Base-by-base conservation (phyloP, 2,113 vertebrate species). In the Aix galericulata region DNA sequence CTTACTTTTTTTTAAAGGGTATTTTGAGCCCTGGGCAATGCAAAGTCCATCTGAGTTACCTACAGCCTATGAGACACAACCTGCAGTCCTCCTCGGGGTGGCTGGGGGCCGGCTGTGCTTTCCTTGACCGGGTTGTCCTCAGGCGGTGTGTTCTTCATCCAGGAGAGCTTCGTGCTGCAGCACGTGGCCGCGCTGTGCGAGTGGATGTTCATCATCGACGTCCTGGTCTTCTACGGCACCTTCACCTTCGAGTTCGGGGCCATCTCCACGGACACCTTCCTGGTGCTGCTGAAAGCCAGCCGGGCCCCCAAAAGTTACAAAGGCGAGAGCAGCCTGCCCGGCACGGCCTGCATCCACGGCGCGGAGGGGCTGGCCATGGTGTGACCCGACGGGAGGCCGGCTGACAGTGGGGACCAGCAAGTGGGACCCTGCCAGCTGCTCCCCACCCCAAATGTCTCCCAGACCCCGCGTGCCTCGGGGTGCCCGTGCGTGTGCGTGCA, bases 171-270 rank as follows among this genome's bases (percentile, higher is more conserved):
- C 0, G 95, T 97, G 75, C 97, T 99, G 88, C 99, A 99, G 96
- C 99, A 99, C 0, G 93, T 98, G 76, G 98, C 99, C 0, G 98
- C 99, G 89, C 98, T 99, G 52, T 99, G 98, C 0, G 98, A 99
- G 93, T 99, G 99, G 99, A 64, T 98, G 83, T 99, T 99, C 96
- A 99, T 98, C 93, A 98, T 98, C 5, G 97, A 98, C 71, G 98
- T 99, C 95, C 98, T 99, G 94, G 94, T 99, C 66, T 99, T 99
- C 97, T 99, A 98, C 0, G 98, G 99, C 84, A 99, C 99, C 0
- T 99, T 99, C 74, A 98, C 98, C 56, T 98, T 98, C 31, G 99
- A 99, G 96, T 99, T 99, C 13, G 97, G 96, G 34, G 97, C 96
- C 88, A 97, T 99, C 92, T 98, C 98, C 20, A 98, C 98, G 6